Conservation (phyloP, 2,797 vertebrate species). For the Microctenopoma lineatum region DNA sequence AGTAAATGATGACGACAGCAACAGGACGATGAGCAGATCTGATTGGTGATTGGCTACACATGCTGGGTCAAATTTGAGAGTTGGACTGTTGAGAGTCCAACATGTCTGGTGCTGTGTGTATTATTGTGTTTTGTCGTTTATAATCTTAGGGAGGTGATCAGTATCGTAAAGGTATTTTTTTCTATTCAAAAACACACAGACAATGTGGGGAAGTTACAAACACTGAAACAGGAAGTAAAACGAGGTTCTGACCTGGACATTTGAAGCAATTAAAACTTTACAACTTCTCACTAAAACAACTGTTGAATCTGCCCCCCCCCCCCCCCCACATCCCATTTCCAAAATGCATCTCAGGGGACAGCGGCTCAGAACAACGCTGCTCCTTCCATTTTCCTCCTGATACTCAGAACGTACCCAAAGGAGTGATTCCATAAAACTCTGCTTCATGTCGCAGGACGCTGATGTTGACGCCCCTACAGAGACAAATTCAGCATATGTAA, state of each 20-base stretch:
- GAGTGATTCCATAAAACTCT: slow-evolving; percentile 98
- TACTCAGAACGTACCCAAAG: slow-evolving; percentile 86
- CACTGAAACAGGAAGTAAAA: slow-evolving; percentile 70
- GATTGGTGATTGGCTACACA: too few relatives aligned
- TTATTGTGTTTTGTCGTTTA: not conserved
- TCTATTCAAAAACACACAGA: slow-evolving; percentile 36
- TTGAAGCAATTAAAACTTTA: slow-evolving; percentile 7
- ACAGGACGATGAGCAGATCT: not conserved
- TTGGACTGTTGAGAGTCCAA: not conserved
- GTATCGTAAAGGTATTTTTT: slow-evolving; percentile 35
- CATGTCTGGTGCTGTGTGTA: not conserved
- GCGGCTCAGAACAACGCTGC: not conserved
- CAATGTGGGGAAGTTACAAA: slow-evolving; percentile 71
- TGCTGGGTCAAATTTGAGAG: too few relatives aligned
- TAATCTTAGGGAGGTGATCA: slow-evolving; percentile 15
- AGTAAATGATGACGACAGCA: not conserved
- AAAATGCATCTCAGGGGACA: not conserved
- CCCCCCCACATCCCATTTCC: not conserved
- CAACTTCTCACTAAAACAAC: slow-evolving; percentile 1
- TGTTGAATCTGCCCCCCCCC: not conserved
- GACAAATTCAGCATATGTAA: slow-evolving; percentile 12
- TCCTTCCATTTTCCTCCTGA: slow-evolving; percentile 5
- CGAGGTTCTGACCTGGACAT: slow-evolving; percentile 21
- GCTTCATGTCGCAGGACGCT: slow-evolving; percentile 96
- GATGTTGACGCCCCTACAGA: slow-evolving; percentile 93